Conservation (phyloP, 2,888 invertebrate genomes). For the Drosophila paranaensis region DNA sequence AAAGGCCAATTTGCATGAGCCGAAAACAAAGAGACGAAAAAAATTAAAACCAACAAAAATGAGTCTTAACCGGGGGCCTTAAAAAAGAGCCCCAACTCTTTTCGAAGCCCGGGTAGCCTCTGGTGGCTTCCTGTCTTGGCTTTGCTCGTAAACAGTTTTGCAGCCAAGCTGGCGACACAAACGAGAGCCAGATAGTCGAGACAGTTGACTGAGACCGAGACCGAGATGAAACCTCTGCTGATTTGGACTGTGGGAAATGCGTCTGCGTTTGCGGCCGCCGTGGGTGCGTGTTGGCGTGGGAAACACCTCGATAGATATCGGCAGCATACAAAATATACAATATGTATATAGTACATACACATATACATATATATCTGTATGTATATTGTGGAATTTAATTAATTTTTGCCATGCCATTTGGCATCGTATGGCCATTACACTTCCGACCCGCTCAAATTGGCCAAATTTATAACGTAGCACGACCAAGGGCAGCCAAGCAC, state of each 20-base stretch:
- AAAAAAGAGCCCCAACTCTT: conserved; percentile 22
- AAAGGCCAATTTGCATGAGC: conserved; percentile 55
- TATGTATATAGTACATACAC: background rate
- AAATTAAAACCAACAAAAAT: conserved; percentile 11
- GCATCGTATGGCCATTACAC: conserved; percentile 42
- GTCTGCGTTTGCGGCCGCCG: conserved; percentile 19
- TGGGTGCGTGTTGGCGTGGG: conserved; percentile 17
- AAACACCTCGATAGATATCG: conserved; percentile 11
- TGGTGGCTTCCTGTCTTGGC: conserved; percentile 64
- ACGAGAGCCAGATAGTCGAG: conserved; percentile 1
- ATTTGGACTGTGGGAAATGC: conserved; percentile 26
- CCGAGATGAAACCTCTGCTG: conserved; percentile 23
- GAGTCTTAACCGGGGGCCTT: conserved; percentile 22
- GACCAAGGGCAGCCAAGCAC: conserved; percentile 42
- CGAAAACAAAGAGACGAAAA: conserved; percentile 26
- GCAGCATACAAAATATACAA: background rate
- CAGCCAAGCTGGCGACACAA: conserved; percentile 59
- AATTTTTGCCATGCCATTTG: conserved; percentile 60
- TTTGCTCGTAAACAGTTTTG: conserved; percentile 62
- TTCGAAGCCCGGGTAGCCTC: conserved; percentile 29
- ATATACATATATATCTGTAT: background rate
- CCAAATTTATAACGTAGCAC: conserved; percentile 66
- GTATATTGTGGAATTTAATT: conserved; percentile 59
- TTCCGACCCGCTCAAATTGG: conserved; percentile 64
- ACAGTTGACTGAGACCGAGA: conserved; percentile 11